phyloP scores from a whole-genome alignment of 2,888 invertebrate species.

The Alentia gelatinosa region DNA sequence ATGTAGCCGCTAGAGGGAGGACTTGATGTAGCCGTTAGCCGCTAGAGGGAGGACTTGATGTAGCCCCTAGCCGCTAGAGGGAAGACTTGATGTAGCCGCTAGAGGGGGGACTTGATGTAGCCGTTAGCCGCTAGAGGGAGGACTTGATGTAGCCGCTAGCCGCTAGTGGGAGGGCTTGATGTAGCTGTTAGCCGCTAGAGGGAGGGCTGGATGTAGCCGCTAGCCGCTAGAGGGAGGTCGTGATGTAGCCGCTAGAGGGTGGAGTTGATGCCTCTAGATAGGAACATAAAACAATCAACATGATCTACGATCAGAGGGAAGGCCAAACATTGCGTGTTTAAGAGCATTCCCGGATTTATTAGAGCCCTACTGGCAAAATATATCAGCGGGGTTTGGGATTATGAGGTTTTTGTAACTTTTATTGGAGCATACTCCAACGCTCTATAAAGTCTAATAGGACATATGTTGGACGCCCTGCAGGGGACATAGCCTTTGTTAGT shows the following conservation, averaged over 20 bases:
- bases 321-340: background rate
- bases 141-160: background rate
- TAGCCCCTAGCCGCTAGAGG: background rate
- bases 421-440: background rate
- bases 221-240: background rate
- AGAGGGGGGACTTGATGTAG: background rate
- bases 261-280: background rate
- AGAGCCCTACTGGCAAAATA: too few species aligned
- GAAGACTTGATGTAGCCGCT: background rate
- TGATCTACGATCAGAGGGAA: background rate
- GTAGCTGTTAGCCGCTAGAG: background rate
- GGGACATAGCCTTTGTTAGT: too few species aligned
- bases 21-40: background rate
- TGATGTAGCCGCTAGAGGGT: background rate
- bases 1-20: background rate
- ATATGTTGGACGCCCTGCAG: too few species aligned
- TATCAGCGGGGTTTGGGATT: too few species aligned
- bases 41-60: background rate
- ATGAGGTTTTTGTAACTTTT: too few species aligned
- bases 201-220: background rate
- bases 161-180: background rate
- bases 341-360: too few species aligned
- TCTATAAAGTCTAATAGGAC: too few species aligned
- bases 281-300: too few species aligned
- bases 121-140: background rate